Evolutionary conservation across 2,113 vertebrate species (phyloP).

Genomic region (Peromyscus californicus): DNA sequence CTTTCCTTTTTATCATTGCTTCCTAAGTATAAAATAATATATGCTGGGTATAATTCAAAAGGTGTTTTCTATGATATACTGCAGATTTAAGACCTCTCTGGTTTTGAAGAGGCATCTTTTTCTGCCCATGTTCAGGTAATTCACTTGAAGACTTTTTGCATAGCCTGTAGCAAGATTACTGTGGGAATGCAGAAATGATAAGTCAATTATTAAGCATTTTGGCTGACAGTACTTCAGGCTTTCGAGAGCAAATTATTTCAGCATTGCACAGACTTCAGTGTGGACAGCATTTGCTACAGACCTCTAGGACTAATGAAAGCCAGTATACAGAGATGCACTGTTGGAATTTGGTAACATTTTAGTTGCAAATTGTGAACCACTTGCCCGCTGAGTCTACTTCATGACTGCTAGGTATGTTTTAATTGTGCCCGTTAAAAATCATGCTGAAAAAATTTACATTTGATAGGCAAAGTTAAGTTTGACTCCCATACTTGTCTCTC

Average conservation of each 20-base stretch:
- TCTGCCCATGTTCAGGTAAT: slow-evolving; percentile 88
- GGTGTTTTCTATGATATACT: slow-evolving; percentile 90
- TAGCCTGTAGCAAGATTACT: slow-evolving; percentile 92
- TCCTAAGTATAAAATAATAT: slow-evolving; percentile 79
- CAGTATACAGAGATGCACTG: slow-evolving; percentile 83
- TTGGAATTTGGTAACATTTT: slow-evolving; percentile 87
- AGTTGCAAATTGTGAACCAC: slow-evolving; percentile 96
- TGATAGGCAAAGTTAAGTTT: slow-evolving; percentile 99
- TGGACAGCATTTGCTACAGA: slow-evolving; percentile 89
- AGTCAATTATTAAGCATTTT: slow-evolving; percentile 88
- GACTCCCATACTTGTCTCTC: slow-evolving; percentile 99
- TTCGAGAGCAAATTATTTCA: slow-evolving; percentile 92
- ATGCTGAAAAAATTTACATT: slow-evolving; percentile 99
- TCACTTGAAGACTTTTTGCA: slow-evolving; percentile 89
- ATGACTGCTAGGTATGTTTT: slow-evolving; percentile 97
- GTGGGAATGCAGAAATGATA: slow-evolving; percentile 88
- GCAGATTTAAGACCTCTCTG: slow-evolving; percentile 89
- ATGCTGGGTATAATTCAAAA: slow-evolving; percentile 85
- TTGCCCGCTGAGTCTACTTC: slow-evolving; percentile 98
- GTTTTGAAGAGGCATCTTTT: slow-evolving; percentile 88
- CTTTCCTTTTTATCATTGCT: slow-evolving; percentile 81
- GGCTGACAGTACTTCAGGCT: slow-evolving; percentile 86
- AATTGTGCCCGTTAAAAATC: slow-evolving; percentile 98
- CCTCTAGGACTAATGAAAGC: slow-evolving; percentile 84
- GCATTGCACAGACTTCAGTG: slow-evolving; percentile 87